Evolutionary conservation across 64 coral and sea anemone genomes (phyloP), one percentile per base, ranked within the genome.

Genomic region (Stichodactyla mertensii): DNA sequence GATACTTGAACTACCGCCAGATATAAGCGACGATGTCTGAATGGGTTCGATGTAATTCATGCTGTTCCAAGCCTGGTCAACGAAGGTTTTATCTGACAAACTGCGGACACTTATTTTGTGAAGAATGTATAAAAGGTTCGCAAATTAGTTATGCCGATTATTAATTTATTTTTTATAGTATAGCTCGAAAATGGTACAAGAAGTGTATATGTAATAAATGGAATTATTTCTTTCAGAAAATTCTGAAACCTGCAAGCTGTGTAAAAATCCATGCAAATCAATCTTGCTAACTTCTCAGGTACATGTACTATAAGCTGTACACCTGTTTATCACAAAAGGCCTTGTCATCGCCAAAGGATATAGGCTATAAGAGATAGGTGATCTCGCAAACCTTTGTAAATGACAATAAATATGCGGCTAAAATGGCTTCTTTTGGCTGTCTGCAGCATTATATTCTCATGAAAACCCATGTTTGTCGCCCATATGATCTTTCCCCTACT

Each of bases 21-120:
- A 74, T 27, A 54, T 55, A 10, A 14, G 55, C 18, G 12, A 28
- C 55, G 9, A 93, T 98, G 92, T 86, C 93, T 56, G 97, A 91
- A 18, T 99, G 97, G 97, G 93, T 99, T 78, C 97, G 93, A 55
- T 99, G 97, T 77, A 99, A 99, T 26, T 84, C 79, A 20, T 99
- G 97, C 83, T 95, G 84, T 67, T 16, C 87, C 57, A 90, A 92
- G 86, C 97, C 93, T 78, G 88, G 64, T 57, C 81, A 80, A 61
- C 92, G 88, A 80, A 92, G 84, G 79, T 99, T 99, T 86, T 99
- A 87, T 61, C 83, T 99, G 14, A 99, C 97, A 24, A 99, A 94
- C 70, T 99, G 97, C 84, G 97, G 97, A 6, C 97, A 99, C 61
- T 83, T 99, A 53, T 99, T 95, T 89, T 99, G 97, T 74, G 86